A percentile compares a stretch with the other conserved stretches of the same genome.
Evolutionary conservation across 2,888 invertebrate species (phyloP).

Genomic region (Agonum fuliginosum): DNA sequence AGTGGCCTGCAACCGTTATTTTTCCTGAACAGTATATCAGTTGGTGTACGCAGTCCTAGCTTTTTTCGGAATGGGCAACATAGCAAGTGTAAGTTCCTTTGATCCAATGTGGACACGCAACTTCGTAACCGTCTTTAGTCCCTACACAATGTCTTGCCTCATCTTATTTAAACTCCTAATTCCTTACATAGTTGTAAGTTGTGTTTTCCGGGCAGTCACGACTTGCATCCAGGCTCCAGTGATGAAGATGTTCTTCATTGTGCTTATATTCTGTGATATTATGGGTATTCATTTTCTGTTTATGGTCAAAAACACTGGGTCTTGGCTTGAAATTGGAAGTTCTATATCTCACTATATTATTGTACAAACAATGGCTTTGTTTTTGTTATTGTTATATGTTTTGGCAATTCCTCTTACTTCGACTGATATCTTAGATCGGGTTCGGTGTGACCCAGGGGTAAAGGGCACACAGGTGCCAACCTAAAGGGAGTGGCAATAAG

Average conservation of each 20-base stretch:
- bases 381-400: slow-evolving; percentile 80
- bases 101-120: slow-evolving; percentile 94
- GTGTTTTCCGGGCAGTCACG: slow-evolving; percentile 80
- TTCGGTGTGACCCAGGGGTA: no score
- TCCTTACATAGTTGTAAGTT: slow-evolving; percentile 85
- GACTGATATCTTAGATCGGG: no score
- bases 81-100: slow-evolving; percentile 97
- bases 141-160: slow-evolving; percentile 88
- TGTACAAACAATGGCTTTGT: slow-evolving; percentile 83
- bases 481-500: no score
- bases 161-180: slow-evolving; percentile 89
- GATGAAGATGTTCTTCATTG: slow-evolving; percentile 81
- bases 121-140: slow-evolving; percentile 93
- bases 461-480: no score
- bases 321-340: slow-evolving; percentile 98
- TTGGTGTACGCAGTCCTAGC: slow-evolving; percentile 88
- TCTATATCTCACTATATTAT: slow-evolving; percentile 95
- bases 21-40: slow-evolving; percentile 72
- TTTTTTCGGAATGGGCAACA: slow-evolving; percentile 98
- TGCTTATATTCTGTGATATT: slow-evolving; percentile 87
- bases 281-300: slow-evolving; percentile 92
- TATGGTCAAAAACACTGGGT: slow-evolving; percentile 91
- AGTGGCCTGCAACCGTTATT: no score
- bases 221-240: slow-evolving; percentile 78
- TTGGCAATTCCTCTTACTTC: slow-evolving; percentile 76